These are phyloP conservation scores for Corvus cornix DNA, from an alignment of 2,113 vertebrate genomes.

Conservation along the genomic window DNA sequence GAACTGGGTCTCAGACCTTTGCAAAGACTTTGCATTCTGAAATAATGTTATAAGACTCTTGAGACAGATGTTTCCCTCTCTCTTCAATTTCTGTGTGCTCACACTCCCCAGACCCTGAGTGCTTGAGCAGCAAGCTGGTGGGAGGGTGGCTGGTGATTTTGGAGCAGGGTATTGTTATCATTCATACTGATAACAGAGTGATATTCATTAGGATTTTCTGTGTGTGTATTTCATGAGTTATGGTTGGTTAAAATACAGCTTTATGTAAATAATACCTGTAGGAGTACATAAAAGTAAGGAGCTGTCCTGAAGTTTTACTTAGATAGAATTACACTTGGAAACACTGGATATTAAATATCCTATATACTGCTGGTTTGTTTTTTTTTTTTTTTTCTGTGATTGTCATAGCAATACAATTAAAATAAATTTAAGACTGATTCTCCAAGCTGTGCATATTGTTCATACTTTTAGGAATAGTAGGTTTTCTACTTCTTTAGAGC, in stretches of 20 bases:
- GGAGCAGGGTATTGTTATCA: neutral
- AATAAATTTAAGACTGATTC: neutral
- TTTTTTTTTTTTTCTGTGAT: neutral
- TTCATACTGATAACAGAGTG: neutral
- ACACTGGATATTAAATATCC: neutral
- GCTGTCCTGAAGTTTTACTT: neutral
- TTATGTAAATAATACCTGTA: neutral
- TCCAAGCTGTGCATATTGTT: neutral
- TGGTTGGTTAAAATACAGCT: neutral
- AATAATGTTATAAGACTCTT: neutral
- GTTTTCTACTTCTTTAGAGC: neutral
- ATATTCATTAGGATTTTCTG: neutral
- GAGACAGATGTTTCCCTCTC: fast-evolving
- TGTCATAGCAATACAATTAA: neutral
- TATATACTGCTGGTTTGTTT: neutral
- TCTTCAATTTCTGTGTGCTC: neutral
- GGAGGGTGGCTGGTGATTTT: neutral
- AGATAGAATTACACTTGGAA: neutral
- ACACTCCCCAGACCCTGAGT: neutral
- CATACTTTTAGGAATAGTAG: neutral
- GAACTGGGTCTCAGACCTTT: neutral
- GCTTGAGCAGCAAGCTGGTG: neutral
- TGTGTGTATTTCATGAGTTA: neutral
- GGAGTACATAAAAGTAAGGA: neutral
- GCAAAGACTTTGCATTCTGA: neutral